A percentile compares a stretch with the other conserved stretches of the same genome.
Conservation (phyloP, 2,113 vertebrate species). For the Eudyptes chrysolophus region DNA sequence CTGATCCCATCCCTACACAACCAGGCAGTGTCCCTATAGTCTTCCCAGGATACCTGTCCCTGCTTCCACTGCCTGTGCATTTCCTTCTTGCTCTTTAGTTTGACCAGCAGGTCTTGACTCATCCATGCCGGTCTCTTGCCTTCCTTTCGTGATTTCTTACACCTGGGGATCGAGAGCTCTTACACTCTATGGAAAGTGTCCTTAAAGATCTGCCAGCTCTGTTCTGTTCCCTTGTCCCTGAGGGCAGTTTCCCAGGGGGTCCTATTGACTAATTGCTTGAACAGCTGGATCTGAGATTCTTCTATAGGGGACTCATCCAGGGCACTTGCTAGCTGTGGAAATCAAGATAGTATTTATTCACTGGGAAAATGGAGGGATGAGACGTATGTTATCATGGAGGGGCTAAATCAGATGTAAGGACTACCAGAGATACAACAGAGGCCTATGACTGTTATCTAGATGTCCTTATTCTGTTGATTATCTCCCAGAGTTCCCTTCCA, state of each 20-base stretch:
- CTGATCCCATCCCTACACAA: background rate
- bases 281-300: background rate
- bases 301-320: background rate
- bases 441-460: background rate
- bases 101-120: background rate
- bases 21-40: accelerated
- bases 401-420: background rate
- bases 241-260: background rate
- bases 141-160: background rate
- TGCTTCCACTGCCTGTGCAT: background rate
- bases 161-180: background rate
- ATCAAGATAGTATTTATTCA: background rate
- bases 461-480: background rate
- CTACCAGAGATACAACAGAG: background rate
- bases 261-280: background rate
- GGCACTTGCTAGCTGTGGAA: background rate
- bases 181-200: accelerated
- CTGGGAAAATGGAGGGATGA: background rate
- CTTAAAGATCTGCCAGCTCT: background rate
- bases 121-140: background rate
- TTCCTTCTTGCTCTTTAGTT: background rate
- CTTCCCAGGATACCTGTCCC: background rate
- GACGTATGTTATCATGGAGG: background rate
- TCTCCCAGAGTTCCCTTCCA: background rate
- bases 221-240: background rate